Base-by-base conservation (phyloP, 2,888 invertebrate genomes). In the Lycia hirtaria region DNA sequence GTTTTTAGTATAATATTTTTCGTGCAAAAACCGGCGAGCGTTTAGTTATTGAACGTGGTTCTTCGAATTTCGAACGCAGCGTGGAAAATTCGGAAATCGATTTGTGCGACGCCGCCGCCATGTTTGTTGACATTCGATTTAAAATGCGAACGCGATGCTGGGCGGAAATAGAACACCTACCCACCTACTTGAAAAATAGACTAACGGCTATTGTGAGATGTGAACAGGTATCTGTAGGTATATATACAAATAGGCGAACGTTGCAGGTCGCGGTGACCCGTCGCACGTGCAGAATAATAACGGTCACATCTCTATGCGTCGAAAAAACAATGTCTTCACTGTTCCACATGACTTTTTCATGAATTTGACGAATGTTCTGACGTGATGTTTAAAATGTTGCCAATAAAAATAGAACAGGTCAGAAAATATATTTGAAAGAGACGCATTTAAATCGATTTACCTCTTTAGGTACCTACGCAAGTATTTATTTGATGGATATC, bases 111-210 rank as follows among this genome's bases (percentile, higher is more conserved):
- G 76, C 72, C 77, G 75, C 69, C 78, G 80, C 75, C 80, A 78
- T 80, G 78, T 83, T 86, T 87, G 86, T 87, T 87, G 86, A 87
- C 82, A 81, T 85, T 85, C 76, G 73, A 78, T 73, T 73, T 74
- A 72, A 78, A 73, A 75, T 67, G 67, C 74, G 73, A 78, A 75
- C 73, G 70, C 69, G 69, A 75, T 74, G 67, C 74, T 44, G 70
- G 78, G 69, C 81, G 83, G 80, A 82, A 81, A 83, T 77, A 76
- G 76, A 78, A 73, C 75, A 78, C 76, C 71, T 77, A 78, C 79
- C 76, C 74, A 78, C 76, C 69, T 77, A 78, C 79, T 75, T 73
- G 66, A 80, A 81, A 82, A 82, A 77, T 73, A 60, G 71, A 68
- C 64, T 76, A 78, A 80, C 78, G 78, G 78, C 67, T 65, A 73